Evolutionary conservation across 1,140 invertebrate genomes (phyloP).

Genomic region (Bilobella aurantiaca): DNA sequence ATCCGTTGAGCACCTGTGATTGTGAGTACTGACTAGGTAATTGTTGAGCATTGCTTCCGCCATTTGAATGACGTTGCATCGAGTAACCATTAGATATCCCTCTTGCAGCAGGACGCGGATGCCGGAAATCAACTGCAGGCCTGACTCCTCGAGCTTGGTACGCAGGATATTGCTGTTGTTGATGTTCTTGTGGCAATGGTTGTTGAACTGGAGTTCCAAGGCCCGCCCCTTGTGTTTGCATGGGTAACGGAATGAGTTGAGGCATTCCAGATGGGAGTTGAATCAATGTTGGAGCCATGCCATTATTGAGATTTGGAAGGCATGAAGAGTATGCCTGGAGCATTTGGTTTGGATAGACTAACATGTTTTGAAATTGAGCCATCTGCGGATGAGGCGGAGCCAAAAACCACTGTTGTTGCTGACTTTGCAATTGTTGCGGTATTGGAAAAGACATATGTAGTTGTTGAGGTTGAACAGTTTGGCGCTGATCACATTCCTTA

Average conservation of each 20-base stretch:
- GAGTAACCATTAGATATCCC: neutral
- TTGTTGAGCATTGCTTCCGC: constrained; percentile 7
- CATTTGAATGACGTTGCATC: neutral
- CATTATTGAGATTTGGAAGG: constrained; percentile 26
- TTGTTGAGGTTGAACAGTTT: constrained; percentile 3
- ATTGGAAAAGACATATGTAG: neutral
- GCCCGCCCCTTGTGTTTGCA: neutral
- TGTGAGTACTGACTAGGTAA: constrained; percentile 11
- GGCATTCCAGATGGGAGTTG: neutral
- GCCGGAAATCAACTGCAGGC: neutral
- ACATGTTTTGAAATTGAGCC: constrained; percentile 34
- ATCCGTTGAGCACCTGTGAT: constrained; percentile 14
- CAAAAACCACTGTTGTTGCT: constrained; percentile 28
- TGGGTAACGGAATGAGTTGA: neutral
- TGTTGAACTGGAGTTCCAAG: constrained; percentile 10
- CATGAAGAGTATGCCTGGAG: constrained; percentile 26
- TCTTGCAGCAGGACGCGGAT: neutral
- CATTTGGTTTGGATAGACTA: constrained; percentile 33
- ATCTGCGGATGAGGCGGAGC: constrained; percentile 25
- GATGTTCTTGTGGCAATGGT: constrained; percentile 10
- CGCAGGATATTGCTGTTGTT: constrained; percentile 21
- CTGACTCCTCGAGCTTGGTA: neutral
- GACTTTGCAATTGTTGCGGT: constrained; percentile 19
- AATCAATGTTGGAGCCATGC: constrained; percentile 1
- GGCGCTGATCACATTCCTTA: constrained; percentile 1